These are phyloP conservation scores for Enoplosus armatus DNA, from an alignment of 2,797 vertebrate species.

Conservation along the genomic window DNA sequence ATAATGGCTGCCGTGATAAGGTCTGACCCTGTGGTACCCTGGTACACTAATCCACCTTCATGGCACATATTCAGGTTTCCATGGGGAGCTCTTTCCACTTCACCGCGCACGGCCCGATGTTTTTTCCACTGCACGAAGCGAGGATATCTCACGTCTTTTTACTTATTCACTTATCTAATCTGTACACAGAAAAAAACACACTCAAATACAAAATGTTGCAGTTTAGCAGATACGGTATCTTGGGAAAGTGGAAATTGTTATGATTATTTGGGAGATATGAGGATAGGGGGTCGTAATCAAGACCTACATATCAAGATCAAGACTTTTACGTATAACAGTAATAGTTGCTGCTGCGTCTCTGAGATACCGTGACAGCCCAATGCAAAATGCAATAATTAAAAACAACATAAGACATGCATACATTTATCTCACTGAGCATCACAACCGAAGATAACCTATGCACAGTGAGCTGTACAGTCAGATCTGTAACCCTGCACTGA, in stretches of 20 bases:
- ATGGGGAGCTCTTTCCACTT: slow-evolving; percentile 69
- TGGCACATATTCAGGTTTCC: slow-evolving; percentile 75
- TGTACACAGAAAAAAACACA: not conserved
- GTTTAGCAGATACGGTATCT: slow-evolving; percentile 13
- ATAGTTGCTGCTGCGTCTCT: not conserved
- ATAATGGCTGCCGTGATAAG: slow-evolving; percentile 66
- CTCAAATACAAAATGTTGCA: not conserved
- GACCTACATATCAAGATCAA: not conserved
- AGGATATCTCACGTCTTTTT: slow-evolving; percentile 11
- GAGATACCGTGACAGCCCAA: not conserved
- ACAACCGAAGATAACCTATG: not conserved
- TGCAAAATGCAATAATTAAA: not conserved
- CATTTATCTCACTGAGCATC: not conserved
- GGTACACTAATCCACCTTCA: slow-evolving; percentile 67
- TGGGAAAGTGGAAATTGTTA: slow-evolving; percentile 10
- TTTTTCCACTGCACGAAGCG: slow-evolving; percentile 53
- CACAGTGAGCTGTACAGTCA: not conserved
- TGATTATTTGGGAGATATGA: not conserved
- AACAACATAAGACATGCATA: not conserved
- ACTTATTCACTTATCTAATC: slow-evolving; percentile 39
- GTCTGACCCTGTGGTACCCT: slow-evolving; percentile 64
- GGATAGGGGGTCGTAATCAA: not conserved
- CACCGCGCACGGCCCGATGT: slow-evolving; percentile 21
- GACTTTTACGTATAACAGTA: not conserved
- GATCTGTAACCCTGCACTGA: not conserved